A percentile compares a stretch with the other conserved stretches of the same genome.
These are phyloP conservation scores for Cepaea nemoralis DNA, from an alignment of 1,140 invertebrate genomes.

Conservation along the genomic window DNA sequence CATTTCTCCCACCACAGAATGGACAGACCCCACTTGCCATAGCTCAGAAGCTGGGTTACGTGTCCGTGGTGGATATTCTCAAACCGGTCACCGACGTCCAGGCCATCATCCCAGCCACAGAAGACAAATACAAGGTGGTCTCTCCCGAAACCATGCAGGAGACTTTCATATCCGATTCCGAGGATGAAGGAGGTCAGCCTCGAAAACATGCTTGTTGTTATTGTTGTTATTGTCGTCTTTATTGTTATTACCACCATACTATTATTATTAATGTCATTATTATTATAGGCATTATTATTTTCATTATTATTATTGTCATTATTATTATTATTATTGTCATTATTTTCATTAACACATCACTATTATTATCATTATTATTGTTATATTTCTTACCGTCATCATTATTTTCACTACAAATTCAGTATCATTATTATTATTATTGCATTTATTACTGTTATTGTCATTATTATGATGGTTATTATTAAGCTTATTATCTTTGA, in stretches of 20 bases:
- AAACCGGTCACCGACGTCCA: conserved; percentile 93
- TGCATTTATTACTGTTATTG: no score
- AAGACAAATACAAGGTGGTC: conserved; percentile 97
- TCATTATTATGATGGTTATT: no score
- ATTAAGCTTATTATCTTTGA: no score
- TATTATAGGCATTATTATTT: no score
- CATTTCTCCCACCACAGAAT: conserved; percentile 78
- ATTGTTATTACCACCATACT: background rate
- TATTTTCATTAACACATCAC: no score
- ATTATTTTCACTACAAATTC: no score
- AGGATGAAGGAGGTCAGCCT: conserved; percentile 94
- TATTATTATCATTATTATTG: no score
- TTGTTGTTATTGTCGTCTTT: background rate
- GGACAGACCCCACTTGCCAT: conserved; percentile 97
- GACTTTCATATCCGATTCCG: conserved; percentile 98
- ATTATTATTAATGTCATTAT: no score
- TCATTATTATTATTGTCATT: no score
- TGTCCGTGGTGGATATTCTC: conserved; percentile 96
- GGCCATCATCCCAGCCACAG: conserved; percentile 78
- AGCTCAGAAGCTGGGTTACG: conserved; percentile 96
- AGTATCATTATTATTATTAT: no score
- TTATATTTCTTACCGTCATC: no score
- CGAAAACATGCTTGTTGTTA: background rate
- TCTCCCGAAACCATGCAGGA: conserved; percentile 99
- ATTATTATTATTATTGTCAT: no score